These are phyloP conservation scores for Chirona hameri DNA, from an alignment of 2,888 invertebrate species.

Conservation along the genomic window DNA sequence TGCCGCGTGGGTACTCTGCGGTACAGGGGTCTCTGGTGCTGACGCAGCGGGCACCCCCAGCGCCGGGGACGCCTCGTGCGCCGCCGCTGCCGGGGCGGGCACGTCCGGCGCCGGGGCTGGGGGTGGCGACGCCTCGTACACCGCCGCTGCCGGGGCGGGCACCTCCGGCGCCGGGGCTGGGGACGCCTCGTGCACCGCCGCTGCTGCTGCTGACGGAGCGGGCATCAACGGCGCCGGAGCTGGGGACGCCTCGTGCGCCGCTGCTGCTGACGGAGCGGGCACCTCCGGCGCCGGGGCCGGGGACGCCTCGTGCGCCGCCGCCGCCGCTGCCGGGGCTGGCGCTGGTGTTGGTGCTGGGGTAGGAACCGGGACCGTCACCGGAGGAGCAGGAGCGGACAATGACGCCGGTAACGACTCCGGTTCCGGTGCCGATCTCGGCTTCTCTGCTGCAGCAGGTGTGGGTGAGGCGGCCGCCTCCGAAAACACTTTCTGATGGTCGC, in stretches of 20 bases:
- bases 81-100: background rate
- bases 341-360: background rate
- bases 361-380: background rate
- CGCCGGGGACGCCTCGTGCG: background rate
- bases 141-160: background rate
- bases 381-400: background rate
- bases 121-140: background rate
- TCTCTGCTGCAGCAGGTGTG: background rate
- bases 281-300: background rate
- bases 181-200: background rate
- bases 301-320: no score
- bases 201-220: background rate
- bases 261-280: background rate
- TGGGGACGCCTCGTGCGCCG: background rate
- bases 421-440: background rate
- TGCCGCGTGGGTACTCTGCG: no score
- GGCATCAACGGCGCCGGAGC: background rate
- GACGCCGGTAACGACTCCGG: background rate
- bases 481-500: background rate
- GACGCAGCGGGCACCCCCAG: background rate
- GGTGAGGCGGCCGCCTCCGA: background rate
- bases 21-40: background rate
- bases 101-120: no score
- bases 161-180: background rate
- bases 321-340: background rate